Evolutionary conservation across 2,888 invertebrate species (phyloP), one percentile per base, ranked within the genome.

Genomic region (Volucella zonaria): DNA sequence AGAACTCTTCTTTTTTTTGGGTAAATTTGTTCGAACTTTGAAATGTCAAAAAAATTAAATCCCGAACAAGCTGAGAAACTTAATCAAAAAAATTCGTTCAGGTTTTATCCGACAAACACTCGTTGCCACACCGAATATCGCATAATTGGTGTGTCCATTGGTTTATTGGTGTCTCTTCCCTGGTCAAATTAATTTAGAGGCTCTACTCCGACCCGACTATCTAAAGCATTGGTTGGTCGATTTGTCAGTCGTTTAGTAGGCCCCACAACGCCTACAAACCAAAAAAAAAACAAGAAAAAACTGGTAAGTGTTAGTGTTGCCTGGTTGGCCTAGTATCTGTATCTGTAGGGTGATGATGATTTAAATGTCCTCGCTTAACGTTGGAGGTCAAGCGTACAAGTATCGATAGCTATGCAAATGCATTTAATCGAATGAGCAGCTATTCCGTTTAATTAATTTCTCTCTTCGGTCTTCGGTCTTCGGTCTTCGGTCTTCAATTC

Each of bases 391-490:
- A 59, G 49, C 9, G 51, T 43, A 67, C 61, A 70, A 76, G 64
- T 68, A 75, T 71, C 74, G 59, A 67, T 75, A 45, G 67, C 67
- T 56, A 81, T 86, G 81, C 62, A 81, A 85, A 81, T 77, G 76
- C 73, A 82, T 73, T 73, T 77, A 82, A 82, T 78, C 86, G 70
- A 86, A 77, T 82, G 82, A 71, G 10, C 64, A 76, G 71, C 56
- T 81, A 81, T 81, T 81, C 73, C 76, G 51, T 49, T 85, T 73
- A 85, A 85, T 85, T 85, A 81, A 85, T 81, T 68, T 80, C 66
- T 61, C 54, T 71, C 42, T 49, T 74, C 67, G 31, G 4, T 31
- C 31, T 31, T 31, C 31, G 31, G 31, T 31, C 6, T 6, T 31
- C 31, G 31, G 1, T 31, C 0, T 31, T 31, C 31, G 31, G 31